Percentiles rank a stretch among this genome's conserved stretches.
These are phyloP conservation scores for Silurus glanis DNA, from an alignment of 2,113 vertebrate genomes.

Conservation along the genomic window DNA sequence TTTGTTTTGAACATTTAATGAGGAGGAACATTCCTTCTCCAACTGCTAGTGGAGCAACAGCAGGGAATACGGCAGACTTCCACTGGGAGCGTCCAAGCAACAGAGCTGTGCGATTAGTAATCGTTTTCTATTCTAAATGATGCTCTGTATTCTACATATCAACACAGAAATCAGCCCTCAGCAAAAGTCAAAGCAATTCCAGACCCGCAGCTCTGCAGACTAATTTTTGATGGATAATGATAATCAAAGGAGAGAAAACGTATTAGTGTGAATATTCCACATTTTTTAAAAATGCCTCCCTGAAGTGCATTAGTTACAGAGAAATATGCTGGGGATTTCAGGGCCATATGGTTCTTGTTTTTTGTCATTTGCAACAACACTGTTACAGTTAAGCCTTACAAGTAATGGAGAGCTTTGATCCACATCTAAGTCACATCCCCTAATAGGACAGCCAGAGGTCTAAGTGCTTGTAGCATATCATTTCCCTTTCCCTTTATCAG, in stretches of 20 bases:
- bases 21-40: conserved; percentile 42
- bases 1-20: conserved; percentile 55
- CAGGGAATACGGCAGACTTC: conserved; percentile 41
- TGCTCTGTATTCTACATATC: conserved; percentile 50
- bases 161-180: conserved; percentile 63
- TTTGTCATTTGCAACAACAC: neutral
- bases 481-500: conserved; percentile 16
- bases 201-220: neutral
- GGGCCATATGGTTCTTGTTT: neutral
- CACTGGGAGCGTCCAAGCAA: conserved; percentile 40
- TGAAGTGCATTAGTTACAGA: neutral
- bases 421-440: neutral
- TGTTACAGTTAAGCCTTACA: neutral
- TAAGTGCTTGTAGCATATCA: conserved; percentile 11
- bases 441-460: neutral
- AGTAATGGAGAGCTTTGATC: neutral
- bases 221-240: conserved; percentile 1
- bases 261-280: neutral
- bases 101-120: conserved; percentile 55
- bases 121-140: conserved; percentile 60
- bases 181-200: conserved; percentile 5
- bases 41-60: conserved; percentile 40
- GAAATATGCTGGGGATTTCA: conserved; percentile 12
- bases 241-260: neutral
- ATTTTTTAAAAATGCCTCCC: neutral